Evolutionary conservation across 2,888 invertebrate genomes (phyloP), one percentile per base, ranked within the genome.

Genomic region (Plebejus argus): DNA sequence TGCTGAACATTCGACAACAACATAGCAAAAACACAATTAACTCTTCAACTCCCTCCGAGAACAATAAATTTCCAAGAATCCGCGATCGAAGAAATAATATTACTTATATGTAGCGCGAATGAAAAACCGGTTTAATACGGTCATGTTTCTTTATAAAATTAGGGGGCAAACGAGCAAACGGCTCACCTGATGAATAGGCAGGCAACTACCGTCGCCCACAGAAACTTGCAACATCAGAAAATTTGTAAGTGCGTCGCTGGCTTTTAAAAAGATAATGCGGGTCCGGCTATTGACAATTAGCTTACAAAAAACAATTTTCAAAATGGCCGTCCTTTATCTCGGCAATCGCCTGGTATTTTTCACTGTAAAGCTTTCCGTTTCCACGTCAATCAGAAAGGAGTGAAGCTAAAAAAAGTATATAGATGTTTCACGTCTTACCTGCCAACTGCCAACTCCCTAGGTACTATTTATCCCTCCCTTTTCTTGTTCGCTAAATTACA

Each of bases 401-500:
- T 49, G 15, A 72, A 49, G 39, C 20, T 12, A 10, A 20, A 39
- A 71, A 72, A 45, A 23, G 18, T 28, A 49, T 49, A 45, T 49
- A 70, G 74, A 76, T 76, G 76, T 33, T 58, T 56, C 53, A 66
- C 18, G 77, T 77, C 75, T 77, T 78, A 71, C 33, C 79, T 79
- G 78, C 78, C 75, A 79, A 78, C 75, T 77, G 53, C 15, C 15
- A 53, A 18, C 18, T 18, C 77, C 78, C 79, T 33, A 72, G 76
- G 70, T 79, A 61, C 12, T 61, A 61, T 66, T 66, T 76, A 77
- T 76, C 77, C 80, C 78, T 88, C 91, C 92, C 89, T 89, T 91
- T 89, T 85, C 84, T 83, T 91, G 91, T 92, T 86, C 83, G 83
- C 85, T 82, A 87, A 89, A 91, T 91, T 88, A 90, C 89, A 84